Conservation (phyloP, 2,797 vertebrate species). For the Urocyon cinereoargenteus region DNA sequence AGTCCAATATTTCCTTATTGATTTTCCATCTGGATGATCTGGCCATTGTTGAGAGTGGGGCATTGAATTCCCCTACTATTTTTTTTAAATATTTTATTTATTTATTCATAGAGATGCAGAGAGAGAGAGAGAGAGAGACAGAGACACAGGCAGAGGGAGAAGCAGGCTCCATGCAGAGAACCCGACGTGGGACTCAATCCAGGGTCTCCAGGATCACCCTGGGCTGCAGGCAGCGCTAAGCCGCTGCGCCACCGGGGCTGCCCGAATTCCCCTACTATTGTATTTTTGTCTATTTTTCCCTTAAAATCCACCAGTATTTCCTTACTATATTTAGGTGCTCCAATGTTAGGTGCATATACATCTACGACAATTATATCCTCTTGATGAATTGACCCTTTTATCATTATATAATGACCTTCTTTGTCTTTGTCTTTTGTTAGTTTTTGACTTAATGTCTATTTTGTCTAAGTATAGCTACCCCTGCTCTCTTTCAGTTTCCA, state of each 20-base stretch:
- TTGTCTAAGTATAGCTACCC: not conserved
- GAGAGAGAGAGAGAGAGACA: too few relatives aligned
- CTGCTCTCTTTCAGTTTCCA: not conserved
- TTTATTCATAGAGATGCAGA: too few relatives aligned
- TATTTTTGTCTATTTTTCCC: not conserved
- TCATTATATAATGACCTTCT: not conserved
- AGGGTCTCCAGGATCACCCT: too few relatives aligned
- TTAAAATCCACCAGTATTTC: not conserved
- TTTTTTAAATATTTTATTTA: too few relatives aligned
- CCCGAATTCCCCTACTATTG: too few relatives aligned
- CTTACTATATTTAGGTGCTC: not conserved
- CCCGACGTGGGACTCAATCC: too few relatives aligned
- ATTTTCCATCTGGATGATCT: not conserved
- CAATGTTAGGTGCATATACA: not conserved
- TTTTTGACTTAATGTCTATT: not conserved
- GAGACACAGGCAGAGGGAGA: too few relatives aligned
- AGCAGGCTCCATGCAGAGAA: too few relatives aligned
- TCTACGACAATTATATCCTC: not conserved
- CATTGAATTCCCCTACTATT: not conserved
- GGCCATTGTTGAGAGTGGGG: not conserved
- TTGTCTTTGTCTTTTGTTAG: not conserved
- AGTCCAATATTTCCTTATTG: not conserved
- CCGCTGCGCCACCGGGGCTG: too few relatives aligned
- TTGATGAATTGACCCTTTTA: not conserved
- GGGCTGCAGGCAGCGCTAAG: too few relatives aligned